Evolutionary conservation across 2,113 vertebrate genomes (phyloP).

Genomic region (Apeltes quadracus): DNA sequence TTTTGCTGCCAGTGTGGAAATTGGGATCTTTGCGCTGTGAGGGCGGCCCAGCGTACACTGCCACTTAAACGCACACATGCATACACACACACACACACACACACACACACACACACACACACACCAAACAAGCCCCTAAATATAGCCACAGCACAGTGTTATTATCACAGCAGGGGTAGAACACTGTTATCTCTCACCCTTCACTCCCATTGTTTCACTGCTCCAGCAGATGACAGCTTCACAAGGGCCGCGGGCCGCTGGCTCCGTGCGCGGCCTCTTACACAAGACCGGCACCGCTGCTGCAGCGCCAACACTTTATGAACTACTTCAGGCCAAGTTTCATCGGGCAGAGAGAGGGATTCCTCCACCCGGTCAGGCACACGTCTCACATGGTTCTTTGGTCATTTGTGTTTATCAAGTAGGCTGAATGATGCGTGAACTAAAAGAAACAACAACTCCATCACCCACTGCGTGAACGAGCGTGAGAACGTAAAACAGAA

Average conservation of each 20-base stretch:
- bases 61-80: constrained; percentile 9
- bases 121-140: constrained; percentile 58
- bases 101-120: constrained; percentile 16
- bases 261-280: constrained; percentile 50
- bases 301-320: constrained; percentile 49
- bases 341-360: constrained; percentile 9
- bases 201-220: constrained; percentile 75
- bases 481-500: neutral
- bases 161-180: constrained; percentile 69
- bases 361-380: constrained; percentile 11
- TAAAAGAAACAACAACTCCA: neutral
- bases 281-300: constrained; percentile 50
- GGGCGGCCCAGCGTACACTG: constrained; percentile 17
- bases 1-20: constrained; percentile 33
- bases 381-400: constrained; percentile 5
- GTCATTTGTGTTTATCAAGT: constrained; percentile 17
- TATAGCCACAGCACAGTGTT: constrained; percentile 65
- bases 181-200: constrained; percentile 74
- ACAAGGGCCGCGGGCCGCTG: constrained; percentile 46
- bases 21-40: constrained; percentile 32
- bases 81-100: constrained; percentile 19
- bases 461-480: constrained; percentile 8
- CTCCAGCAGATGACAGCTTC: constrained; percentile 66
- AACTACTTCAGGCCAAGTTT: constrained; percentile 44
- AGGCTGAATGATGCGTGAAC: neutral